phyloP scores from a whole-genome alignment of 2,113 vertebrate genomes.

The Tor tambroides region DNA sequence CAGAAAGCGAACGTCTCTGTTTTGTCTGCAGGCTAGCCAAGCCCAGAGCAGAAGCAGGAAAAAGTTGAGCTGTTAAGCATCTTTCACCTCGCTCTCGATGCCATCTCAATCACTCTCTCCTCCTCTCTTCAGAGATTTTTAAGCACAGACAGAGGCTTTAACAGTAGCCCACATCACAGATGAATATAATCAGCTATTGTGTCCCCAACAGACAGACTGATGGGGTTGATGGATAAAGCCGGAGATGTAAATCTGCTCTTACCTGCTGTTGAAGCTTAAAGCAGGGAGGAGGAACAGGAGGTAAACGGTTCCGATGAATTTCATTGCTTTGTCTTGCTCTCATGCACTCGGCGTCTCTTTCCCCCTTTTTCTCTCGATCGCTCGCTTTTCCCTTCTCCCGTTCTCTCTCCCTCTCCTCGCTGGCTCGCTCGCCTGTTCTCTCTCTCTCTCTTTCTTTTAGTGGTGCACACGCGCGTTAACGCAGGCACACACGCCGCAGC shows the following conservation, averaged over 20 bases:
- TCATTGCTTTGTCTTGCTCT: slow-evolving; percentile 77
- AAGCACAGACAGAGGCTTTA: slow-evolving; percentile 58
- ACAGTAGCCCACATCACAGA: slow-evolving; percentile 52
- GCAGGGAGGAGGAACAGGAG: slow-evolving; percentile 79
- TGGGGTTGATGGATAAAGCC: slow-evolving; percentile 8
- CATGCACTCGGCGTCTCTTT: slow-evolving; percentile 65
- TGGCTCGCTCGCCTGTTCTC: slow-evolving; percentile 50
- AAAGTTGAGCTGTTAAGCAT: slow-evolving; percentile 56
- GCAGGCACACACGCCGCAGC: slow-evolving; percentile 66
- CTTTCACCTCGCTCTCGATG: slow-evolving; percentile 55
- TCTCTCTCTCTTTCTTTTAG: slow-evolving; percentile 64
- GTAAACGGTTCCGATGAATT: slow-evolving; percentile 78
- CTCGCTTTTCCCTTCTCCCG: slow-evolving; percentile 64
- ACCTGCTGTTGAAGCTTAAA: slow-evolving; percentile 79
- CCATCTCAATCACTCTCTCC: slow-evolving; percentile 60
- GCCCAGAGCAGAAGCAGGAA: slow-evolving; percentile 37
- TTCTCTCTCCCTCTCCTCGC: slow-evolving; percentile 53
- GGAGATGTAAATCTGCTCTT: slow-evolving; percentile 58
- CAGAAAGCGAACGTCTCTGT: slow-evolving; percentile 34
- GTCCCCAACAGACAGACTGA: slow-evolving; percentile 35
- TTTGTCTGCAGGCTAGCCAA: slow-evolving; percentile 29
- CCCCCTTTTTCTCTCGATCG: slow-evolving; percentile 63
- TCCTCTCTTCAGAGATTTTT: slow-evolving; percentile 49
- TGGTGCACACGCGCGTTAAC: slow-evolving; percentile 50
- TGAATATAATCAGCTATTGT: slow-evolving; percentile 57